These are phyloP conservation scores for Onthophagus sagittarius DNA, from an alignment of 2,888 invertebrate genomes.

Conservation along the genomic window DNA sequence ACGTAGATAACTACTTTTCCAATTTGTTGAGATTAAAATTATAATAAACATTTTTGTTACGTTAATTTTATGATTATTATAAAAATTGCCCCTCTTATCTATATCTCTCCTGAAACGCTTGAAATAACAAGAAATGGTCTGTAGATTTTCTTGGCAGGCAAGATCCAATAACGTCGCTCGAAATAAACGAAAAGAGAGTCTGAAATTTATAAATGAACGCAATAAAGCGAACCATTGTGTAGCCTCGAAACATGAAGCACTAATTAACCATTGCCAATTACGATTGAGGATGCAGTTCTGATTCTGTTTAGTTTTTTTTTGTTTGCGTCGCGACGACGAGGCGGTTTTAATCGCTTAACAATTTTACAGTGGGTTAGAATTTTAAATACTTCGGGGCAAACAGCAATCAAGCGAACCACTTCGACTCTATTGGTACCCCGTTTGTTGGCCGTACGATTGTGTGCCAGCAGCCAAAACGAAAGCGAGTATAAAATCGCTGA, in stretches of 20 bases:
- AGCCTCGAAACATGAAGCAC: not conserved
- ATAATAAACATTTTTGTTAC: too few relatives aligned
- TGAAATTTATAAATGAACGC: constrained; percentile 13
- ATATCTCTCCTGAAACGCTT: too few relatives aligned
- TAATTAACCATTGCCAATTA: constrained; percentile 22
- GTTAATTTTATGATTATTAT: too few relatives aligned
- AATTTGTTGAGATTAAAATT: too few relatives aligned
- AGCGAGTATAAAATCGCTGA: constrained; percentile 41
- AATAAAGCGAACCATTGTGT: not conserved
- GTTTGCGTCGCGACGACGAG: not conserved
- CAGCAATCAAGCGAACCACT: constrained; percentile 15
- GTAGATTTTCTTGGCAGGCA: too few relatives aligned
- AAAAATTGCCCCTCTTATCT: too few relatives aligned
- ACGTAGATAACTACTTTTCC: too few relatives aligned
- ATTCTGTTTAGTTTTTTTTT: too few relatives aligned
- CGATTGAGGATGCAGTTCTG: constrained; percentile 6
- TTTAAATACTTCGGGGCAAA: constrained; percentile 35
- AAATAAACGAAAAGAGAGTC: not conserved
- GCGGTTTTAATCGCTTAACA: constrained; percentile 19
- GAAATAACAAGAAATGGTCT: too few relatives aligned
- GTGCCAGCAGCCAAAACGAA: constrained; percentile 38
- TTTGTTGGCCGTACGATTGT: constrained; percentile 11
- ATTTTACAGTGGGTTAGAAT: constrained; percentile 44
- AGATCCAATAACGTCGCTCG: not conserved
- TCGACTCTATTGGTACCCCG: constrained; percentile 27